phyloP scores from a whole-genome alignment of 2,797 vertebrate species.

The Varecia variegata region DNA sequence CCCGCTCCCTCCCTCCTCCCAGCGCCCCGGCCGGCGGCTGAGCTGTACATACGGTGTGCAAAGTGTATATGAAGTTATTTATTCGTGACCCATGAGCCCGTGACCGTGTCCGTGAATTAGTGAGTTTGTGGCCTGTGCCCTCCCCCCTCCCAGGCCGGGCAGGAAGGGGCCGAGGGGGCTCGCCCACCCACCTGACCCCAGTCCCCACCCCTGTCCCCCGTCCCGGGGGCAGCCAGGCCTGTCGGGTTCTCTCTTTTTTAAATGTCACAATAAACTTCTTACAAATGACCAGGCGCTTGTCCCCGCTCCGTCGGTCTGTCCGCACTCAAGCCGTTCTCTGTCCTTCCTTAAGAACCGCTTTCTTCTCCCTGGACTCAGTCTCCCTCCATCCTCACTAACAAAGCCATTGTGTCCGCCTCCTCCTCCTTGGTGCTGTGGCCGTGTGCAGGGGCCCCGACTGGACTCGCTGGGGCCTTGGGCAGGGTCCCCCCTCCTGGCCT shows the following conservation, averaged over 20 bases:
- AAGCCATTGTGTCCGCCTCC: too few species aligned
- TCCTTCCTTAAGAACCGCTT: not conserved
- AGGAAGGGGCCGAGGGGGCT: conserved; percentile 6
- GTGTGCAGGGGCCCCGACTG: not conserved
- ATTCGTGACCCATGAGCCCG: conserved; percentile 89
- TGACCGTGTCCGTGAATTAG: conserved; percentile 92
- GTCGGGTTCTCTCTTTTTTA: conserved; percentile 86
- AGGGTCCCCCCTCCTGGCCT: not conserved
- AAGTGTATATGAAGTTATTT: conserved; percentile 96
- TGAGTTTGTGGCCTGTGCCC: conserved; percentile 87
- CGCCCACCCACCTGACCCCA: not conserved
- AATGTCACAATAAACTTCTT: conserved; percentile 98
- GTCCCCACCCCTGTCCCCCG: not conserved
- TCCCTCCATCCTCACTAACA: not conserved
- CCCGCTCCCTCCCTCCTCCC: not conserved
- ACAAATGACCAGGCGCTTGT: conserved; percentile 81
- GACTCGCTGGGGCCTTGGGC: not conserved
- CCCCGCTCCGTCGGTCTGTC: conserved; percentile 16
- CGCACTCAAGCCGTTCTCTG: not conserved
- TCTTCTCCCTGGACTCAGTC: not conserved
- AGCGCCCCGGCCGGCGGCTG: not conserved
- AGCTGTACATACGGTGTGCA: conserved; percentile 91
- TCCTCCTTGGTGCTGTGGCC: not conserved
- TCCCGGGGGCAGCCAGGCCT: conserved; percentile 70
- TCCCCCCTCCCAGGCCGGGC: not conserved